Conservation (phyloP, 1,140 invertebrate genomes). For the Brachionus calyciflorus region DNA sequence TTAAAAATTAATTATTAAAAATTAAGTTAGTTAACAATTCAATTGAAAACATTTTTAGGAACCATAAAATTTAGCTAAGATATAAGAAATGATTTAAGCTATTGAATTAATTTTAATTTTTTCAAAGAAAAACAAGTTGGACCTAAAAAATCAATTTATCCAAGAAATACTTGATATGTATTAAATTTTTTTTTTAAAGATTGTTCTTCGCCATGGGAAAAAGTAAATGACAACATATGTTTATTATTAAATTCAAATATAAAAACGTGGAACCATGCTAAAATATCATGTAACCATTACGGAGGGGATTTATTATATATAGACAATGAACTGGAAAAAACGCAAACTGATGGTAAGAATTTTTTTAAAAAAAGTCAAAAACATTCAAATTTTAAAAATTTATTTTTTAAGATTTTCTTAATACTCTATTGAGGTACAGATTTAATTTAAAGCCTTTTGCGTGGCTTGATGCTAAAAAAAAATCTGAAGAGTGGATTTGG, state of each 20-base stretch:
- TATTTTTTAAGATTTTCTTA: neutral
- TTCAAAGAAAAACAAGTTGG: too few species aligned
- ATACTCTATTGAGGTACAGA: neutral
- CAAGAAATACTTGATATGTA: too few species aligned
- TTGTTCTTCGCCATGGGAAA: conserved; percentile 37
- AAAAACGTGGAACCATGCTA: conserved; percentile 9
- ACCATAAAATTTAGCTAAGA: too few species aligned
- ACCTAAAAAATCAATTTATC: too few species aligned
- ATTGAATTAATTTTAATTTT: too few species aligned
- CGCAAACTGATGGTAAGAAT: conserved; percentile 4
- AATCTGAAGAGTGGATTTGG: neutral
- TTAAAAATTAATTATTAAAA: too few species aligned
- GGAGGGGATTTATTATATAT: neutral
- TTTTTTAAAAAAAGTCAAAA: neutral
- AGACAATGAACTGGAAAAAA: conserved; percentile 7
- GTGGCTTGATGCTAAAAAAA: neutral
- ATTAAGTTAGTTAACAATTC: too few species aligned
- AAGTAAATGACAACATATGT: conserved; percentile 36
- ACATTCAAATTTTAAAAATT: neutral
- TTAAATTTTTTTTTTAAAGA: neutral
- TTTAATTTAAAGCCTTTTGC: conserved; percentile 28
- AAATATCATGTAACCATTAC: conserved; percentile 30
- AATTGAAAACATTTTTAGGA: too few species aligned
- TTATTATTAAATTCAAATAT: conserved; percentile 36
- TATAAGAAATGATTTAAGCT: too few species aligned